These are phyloP conservation scores for Catonia carolina DNA, from an alignment of 2,888 invertebrate species.

Conservation along the genomic window DNA sequence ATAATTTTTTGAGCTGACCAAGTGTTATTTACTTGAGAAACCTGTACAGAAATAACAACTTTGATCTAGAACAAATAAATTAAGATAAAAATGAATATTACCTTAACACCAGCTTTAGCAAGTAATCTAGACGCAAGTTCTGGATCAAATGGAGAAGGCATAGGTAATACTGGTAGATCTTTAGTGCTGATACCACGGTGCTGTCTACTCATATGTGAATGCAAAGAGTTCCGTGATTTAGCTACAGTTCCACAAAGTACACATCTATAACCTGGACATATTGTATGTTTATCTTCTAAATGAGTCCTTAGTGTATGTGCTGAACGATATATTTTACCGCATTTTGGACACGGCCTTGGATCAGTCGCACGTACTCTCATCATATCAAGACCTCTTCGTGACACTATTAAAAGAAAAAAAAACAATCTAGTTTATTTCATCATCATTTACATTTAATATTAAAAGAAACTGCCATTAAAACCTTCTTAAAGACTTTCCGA, in stretches of 20 bases:
- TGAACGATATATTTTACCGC: conserved; percentile 86
- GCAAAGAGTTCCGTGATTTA: conserved; percentile 83
- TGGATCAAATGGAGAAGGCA: conserved; percentile 89
- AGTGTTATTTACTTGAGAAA: too few relatives aligned
- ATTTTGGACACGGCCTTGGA: conserved; percentile 86
- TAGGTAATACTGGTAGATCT: conserved; percentile 83
- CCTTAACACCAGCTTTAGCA: conserved; percentile 83
- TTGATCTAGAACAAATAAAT: too few relatives aligned
- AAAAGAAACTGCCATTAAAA: too few relatives aligned
- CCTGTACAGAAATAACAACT: too few relatives aligned
- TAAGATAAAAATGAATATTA: too few relatives aligned
- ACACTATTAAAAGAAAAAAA: conserved; percentile 45
- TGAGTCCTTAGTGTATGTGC: conserved; percentile 87
- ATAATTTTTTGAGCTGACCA: too few relatives aligned
- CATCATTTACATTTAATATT: too few relatives aligned
- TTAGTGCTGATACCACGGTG: conserved; percentile 90
- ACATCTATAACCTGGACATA: conserved; percentile 87
- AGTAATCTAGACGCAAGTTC: conserved; percentile 72
- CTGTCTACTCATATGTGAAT: conserved; percentile 90
- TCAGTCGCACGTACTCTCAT: conserved; percentile 84
- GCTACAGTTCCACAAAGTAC: conserved; percentile 89
- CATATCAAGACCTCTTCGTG: conserved; percentile 75
- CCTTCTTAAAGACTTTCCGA: too few relatives aligned
- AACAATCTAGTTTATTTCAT: too few relatives aligned
- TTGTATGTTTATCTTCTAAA: conserved; percentile 87